Base-by-base conservation (phyloP, 2,888 invertebrate genomes). In the Cyaniris semiargus region DNA sequence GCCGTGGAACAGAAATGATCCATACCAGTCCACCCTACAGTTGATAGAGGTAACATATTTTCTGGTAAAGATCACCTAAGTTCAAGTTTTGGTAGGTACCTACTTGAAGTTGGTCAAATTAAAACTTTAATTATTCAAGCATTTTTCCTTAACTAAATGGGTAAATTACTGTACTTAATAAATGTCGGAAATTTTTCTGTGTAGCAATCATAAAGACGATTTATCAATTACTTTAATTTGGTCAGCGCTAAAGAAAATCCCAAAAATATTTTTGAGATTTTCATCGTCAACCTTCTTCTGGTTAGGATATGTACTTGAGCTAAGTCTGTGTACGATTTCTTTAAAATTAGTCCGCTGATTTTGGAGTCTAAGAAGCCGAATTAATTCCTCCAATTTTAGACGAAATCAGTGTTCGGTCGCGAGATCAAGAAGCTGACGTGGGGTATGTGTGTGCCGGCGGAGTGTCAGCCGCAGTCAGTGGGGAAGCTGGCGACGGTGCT, bases 371-470 rank as follows among this genome's bases (percentile, higher is more conserved):
- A 58, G n/a, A n/a, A 8, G 58, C 8, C 10, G 23, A 13, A 31
- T 18, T 44, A 44, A 44, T 44, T 44, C 44, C 3, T 10, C 2
- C 10, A 27, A 34, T 79, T 76, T 27, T 77, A 92, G 92, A 83
- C 87, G 60, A 86, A 84, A 78, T 89, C 89, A 3, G 85, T 82
- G 1, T 86, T 88, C 81, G 83, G 84, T 66, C 88, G 88, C 18
- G 88, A 88, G 0, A 83, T 89, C 21, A 92, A 90, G 83, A 87
- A 89, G 81, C 79, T 95, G 76, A 91, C 94, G 78, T 95, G 95
- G 95, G 95, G 95, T 0, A 88, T 93, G 1, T 95, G 95, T 81
- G 93, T 94, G 18, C 95, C 95, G 0, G 87, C 88, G 0, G 85
- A 89, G 0, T 95, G 95, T 81, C 82, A 84, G 0, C 84, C 90